Evolutionary conservation across 2,113 vertebrate genomes (phyloP), one percentile per base, ranked within the genome.

Genomic region (Eptesicus fuscus): DNA sequence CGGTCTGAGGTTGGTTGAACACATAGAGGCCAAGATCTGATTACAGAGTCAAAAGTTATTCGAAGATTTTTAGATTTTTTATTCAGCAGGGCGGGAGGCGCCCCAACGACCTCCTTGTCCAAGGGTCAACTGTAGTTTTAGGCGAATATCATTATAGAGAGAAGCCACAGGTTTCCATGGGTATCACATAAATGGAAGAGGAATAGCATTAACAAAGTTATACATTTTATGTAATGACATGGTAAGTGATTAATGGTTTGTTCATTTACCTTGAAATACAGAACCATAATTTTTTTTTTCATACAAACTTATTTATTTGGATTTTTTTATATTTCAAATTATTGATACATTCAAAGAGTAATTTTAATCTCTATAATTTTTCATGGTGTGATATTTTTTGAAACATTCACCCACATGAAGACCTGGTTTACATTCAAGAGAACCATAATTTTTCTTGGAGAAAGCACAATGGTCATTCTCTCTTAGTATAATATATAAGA

Each of bases 191-290:
- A 77, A 76, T 80, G 40, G 17, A 51, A 85, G 42, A 83, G 14
- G n/a, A 90, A 76, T 10, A 61, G 56, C 25, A 53, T 47, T 37
- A 91, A 93, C 17, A 83, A 76, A 79, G 83, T 17, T 89, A 53
- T 76, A 37, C 37, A 65, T 86, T 83, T 91, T 91, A 79, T 92
- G 28, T 71, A 65, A 8, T 59, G 59, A 56, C 32, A 76, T 35
- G 51, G 25, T 40, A 88, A 92, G 22, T 93, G 85, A 67, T 88
- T 7, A 78, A 70, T 56, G 30, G 1, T 91, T 83, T 87, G 40
- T 28, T 91, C 51, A 85, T 93, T 96, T 94, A 89, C 53, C 65
- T 83, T 90, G 56, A 83, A 76, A 83, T 92, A 40, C 6, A 87
- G 40, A 89, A 35, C 28, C 74, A 51, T 25, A 3, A 9, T 59